These are phyloP conservation scores for Magallana angulata DNA, from an alignment of 1,140 invertebrate genomes.

Conservation along the genomic window DNA sequence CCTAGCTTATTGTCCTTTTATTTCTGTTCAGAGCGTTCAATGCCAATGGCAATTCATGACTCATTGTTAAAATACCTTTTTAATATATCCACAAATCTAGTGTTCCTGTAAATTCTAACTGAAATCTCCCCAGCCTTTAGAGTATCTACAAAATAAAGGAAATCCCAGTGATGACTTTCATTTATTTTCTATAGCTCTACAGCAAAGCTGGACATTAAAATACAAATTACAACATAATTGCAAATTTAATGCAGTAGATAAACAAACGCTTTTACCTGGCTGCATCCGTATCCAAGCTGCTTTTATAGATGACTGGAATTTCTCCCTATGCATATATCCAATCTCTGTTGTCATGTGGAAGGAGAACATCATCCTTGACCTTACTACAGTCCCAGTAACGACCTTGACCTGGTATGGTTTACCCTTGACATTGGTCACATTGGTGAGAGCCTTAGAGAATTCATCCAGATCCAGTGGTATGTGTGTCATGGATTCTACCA, in stretches of 20 bases:
- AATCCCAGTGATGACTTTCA: neutral
- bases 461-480: constrained; percentile 24
- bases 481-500: constrained; percentile 57
- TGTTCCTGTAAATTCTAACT: neutral
- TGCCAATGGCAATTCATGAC: too few relatives aligned
- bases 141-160: neutral
- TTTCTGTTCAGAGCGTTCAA: too few relatives aligned
- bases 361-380: constrained; percentile 44
- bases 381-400: constrained; percentile 36
- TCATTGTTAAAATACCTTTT: neutral
- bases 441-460: neutral
- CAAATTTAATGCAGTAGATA: too few relatives aligned
- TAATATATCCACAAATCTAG: neutral
- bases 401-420: constrained; percentile 37
- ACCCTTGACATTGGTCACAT: constrained; percentile 19
- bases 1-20: neutral
- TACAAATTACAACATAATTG: too few relatives aligned
- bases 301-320: constrained; percentile 40
- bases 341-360: constrained; percentile 45
- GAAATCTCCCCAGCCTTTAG: neutral
- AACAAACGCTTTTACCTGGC: constrained; percentile 11
- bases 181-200: neutral
- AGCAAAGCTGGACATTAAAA: too few relatives aligned
- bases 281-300: constrained; percentile 37
- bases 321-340: constrained; percentile 16